These are phyloP conservation scores for Andrena trimmerana DNA, from an alignment of 2,888 invertebrate species.

Conservation along the genomic window DNA sequence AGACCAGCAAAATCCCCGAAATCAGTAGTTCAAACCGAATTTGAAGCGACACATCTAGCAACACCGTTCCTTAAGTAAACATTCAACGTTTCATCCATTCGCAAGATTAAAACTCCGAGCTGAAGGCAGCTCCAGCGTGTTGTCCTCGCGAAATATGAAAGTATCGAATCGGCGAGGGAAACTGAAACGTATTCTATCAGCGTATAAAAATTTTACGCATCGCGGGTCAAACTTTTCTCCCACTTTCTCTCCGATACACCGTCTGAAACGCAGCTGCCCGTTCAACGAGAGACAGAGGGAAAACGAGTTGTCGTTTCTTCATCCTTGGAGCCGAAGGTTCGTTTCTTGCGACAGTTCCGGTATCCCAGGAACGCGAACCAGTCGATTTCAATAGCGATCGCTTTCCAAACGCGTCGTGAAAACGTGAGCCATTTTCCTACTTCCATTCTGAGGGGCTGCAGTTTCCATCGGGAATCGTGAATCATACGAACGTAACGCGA, in stretches of 20 bases:
- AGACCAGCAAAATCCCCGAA: too few species aligned
- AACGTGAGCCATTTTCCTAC: slow-evolving; percentile 15
- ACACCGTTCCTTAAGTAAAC: too few species aligned
- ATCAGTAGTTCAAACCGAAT: too few species aligned
- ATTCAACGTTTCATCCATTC: too few species aligned
- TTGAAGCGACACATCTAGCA: too few species aligned
- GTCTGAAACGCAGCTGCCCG: background rate
- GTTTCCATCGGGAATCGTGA: slow-evolving; percentile 26
- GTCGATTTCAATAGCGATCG: slow-evolving; percentile 41
- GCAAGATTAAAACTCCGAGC: too few species aligned
- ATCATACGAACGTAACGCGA: slow-evolving; percentile 16
- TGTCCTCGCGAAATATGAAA: background rate
- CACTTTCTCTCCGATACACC: slow-evolving; percentile 46
- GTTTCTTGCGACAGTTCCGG: slow-evolving; percentile 59
- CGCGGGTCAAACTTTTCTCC: slow-evolving; percentile 38
- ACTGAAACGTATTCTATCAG: slow-evolving; percentile 11
- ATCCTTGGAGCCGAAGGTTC: slow-evolving; percentile 21
- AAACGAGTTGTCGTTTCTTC: slow-evolving; percentile 17
- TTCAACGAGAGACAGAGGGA: slow-evolving; percentile 4
- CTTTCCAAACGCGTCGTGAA: slow-evolving; percentile 44
- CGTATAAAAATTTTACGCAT: slow-evolving; percentile 51
- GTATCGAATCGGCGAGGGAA: background rate
- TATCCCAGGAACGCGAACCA: slow-evolving; percentile 47
- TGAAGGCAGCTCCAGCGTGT: background rate
- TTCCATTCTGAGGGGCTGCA: background rate